Percentiles rank a stretch among this genome's conserved stretches.
Evolutionary conservation across 2,797 vertebrate species (phyloP).

Genomic region (Malacoctenus gilli): DNA sequence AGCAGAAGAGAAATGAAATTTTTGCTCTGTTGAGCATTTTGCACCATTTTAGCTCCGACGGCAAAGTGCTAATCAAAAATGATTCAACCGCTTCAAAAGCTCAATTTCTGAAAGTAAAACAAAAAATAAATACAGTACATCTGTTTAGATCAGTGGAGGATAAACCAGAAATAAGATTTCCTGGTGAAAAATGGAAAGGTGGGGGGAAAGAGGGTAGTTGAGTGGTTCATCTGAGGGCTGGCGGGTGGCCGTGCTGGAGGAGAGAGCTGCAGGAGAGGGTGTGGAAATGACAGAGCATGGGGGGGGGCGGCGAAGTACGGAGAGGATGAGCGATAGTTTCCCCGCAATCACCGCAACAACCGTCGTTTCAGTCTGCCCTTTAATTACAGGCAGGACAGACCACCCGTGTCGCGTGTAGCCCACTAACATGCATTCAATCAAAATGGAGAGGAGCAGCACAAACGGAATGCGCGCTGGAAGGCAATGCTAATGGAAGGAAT

Average conservation of each 20-base stretch:
- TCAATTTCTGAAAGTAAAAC: constrained; percentile 6
- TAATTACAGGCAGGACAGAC: constrained; percentile 58
- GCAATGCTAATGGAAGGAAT: constrained; percentile 68
- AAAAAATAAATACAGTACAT: neutral
- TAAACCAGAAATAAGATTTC: constrained; percentile 16
- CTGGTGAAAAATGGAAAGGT: constrained; percentile 4
- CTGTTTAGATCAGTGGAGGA: neutral
- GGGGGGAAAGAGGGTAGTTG: neutral
- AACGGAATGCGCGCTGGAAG: constrained; percentile 32
- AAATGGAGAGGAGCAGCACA: constrained; percentile 29
- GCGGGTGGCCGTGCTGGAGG: constrained; percentile 13
- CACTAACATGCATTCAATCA: constrained; percentile 59
- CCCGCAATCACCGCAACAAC: constrained; percentile 26
- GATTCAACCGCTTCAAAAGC: constrained; percentile 24
- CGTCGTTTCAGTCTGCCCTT: constrained; percentile 41
- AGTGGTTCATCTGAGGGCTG: constrained; percentile 28
- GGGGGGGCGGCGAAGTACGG: constrained; percentile 14
- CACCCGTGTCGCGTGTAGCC: constrained; percentile 7
- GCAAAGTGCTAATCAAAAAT: constrained; percentile 18
- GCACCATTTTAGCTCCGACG: too few relatives aligned
- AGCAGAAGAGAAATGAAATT: constrained; percentile 44
- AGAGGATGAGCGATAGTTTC: constrained; percentile 14
- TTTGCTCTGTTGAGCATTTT: constrained; percentile 28
- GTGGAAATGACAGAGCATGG: constrained; percentile 23
- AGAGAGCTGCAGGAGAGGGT: constrained; percentile 22